Evolutionary conservation across 2,888 invertebrate species (phyloP), one percentile per base, ranked within the genome.

Genomic region (Cataglyphis rosenhaueri): DNA sequence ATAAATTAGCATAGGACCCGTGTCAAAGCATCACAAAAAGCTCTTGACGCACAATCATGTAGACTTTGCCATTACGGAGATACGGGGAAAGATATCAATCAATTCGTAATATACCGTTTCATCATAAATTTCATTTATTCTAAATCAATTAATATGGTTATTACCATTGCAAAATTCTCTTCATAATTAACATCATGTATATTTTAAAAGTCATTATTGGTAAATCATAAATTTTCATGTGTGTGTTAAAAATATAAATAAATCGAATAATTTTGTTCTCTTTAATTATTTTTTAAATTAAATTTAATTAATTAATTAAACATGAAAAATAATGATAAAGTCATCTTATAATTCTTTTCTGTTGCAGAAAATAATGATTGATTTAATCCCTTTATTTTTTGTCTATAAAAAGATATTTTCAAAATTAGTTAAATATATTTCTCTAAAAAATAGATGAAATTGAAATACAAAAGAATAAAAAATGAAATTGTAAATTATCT

Each of bases 1-100:
- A 91, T 91, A 91, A 91, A 91, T 91, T 90, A 89, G 91, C 91
- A 88, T 84, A 82, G 85, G 87, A 86, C 89, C 90, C 88, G 73
- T 85, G 90, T 90, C 89, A 90, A 90, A 90, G 86, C 84, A 65
- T 75, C 66, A 86, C 89, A 88, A 89, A 89, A 84, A 82, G 86
- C 82, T 87, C 85, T 87, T 86, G 88, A 87, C 86, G 86, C 84
- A 88, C 88, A 88, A 85, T 87, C 88, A 81, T 86, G 82, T 83
- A 82, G 78, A 87, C 85, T 85, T 87, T 81, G 86, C 87, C 81
- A 83, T 88, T 82, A 41, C 74, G 59, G 52, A 64, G 66, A 55
- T 84, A 82, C 79, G 68, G 44, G 70, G 66, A 59, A 79, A 79
- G 78, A 71, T 79, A 79, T 79, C 78, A 70, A 79, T 79, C 78